Conservation (phyloP, 2,113 vertebrate genomes). For the Tupaia tana region DNA sequence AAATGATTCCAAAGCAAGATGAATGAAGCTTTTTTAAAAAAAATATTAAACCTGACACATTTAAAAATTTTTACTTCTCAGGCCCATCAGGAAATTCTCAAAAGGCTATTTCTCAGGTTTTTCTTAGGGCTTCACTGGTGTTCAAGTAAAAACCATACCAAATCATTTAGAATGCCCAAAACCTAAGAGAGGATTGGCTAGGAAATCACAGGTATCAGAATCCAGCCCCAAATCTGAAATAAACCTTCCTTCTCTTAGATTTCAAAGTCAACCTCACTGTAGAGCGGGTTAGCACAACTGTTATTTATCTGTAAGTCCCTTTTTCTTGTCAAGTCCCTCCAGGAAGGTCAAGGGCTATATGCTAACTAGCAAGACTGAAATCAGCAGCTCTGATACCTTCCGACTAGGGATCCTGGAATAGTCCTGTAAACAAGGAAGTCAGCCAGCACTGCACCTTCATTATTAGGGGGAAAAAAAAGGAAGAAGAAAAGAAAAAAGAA, state of each 20-base stretch:
- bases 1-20: constrained; percentile 14
- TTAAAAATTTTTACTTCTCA: constrained; percentile 4
- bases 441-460: background rate
- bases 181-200: background rate
- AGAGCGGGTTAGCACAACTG: background rate
- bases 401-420: constrained; percentile 22
- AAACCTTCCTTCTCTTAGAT: background rate
- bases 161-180: background rate
- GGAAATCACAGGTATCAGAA: background rate
- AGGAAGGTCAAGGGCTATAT: background rate
- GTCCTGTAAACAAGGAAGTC: constrained; percentile 21
- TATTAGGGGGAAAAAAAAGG: constrained; percentile 23
- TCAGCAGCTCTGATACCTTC: background rate
- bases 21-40: background rate
- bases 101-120: background rate
- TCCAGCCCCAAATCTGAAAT: background rate
- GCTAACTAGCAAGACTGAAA: background rate
- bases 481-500: background rate
- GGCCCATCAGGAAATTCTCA: background rate
- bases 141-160: background rate
- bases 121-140: background rate
- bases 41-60: background rate
- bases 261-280: background rate
- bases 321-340: background rate
- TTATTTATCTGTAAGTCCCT: background rate